Base-by-base conservation (phyloP, 2,797 vertebrate species). In the Sciaenops ocellatus region DNA sequence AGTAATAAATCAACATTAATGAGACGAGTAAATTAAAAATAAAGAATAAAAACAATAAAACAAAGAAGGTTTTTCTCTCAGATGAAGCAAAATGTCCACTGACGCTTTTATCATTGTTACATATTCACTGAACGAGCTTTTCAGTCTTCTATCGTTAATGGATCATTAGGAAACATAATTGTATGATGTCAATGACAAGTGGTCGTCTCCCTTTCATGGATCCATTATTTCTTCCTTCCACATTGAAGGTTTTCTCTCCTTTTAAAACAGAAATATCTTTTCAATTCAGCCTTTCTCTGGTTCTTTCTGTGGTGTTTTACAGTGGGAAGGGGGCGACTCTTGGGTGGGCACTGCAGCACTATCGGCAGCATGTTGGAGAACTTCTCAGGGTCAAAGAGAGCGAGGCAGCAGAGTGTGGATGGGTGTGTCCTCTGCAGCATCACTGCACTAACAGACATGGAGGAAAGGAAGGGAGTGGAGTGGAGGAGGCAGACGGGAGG, bases 391-490 rank as follows among this genome's bases (percentile, higher is more conserved):
- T 92, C 88, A 92, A 72, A 81, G 83, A 73, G 72, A 73, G 85
- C 46, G 82, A 64, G 59, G 76, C 79, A 80, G 88, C 82, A 52
- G 73, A 82, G 82, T 52, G 67, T 73, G 76, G 59, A 81, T 89
- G 91, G 93, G 93, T 89, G 92, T 94, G 92, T 91, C 92, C 89
- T 82, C 92, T 94, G 93, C 93, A 93, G 93, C 89, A 92, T 86
- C 85, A 20, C 90, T 88, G 90, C 90, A 88, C 79, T 84, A 67
- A 84, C 84, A 81, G 73, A 83, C 85, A 76, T 30, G 66, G 9
- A 38, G 34, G 34, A 9, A 34, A 34, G 38, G 82, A 57, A 84
- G 72, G 60, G 57, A 73, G 74, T 64, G 76, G 69, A 63, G 72
- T 42, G 69, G 56, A 77, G 67, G 76, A 82, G 78, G 66, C 74